Evolutionary conservation across 2,888 invertebrate genomes (phyloP), one percentile per base, ranked within the genome.

Genomic region (Saturnia japonica): DNA sequence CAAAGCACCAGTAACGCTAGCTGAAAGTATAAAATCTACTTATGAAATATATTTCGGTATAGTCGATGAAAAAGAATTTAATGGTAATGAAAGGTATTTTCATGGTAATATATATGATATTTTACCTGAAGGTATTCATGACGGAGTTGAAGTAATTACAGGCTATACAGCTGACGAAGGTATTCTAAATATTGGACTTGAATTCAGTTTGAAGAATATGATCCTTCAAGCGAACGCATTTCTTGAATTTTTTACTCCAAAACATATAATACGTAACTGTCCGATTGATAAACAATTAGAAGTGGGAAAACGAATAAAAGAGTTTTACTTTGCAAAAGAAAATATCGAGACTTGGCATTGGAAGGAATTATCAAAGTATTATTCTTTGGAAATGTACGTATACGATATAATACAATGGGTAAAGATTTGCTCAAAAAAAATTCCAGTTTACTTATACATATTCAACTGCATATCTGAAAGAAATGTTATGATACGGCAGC

Each of bases 91-190:
- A 70, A 78, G 78, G 67, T 88, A 84, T 75, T 87, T 81, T 73
- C 75, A 77, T n/a, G 84, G 82, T n/a, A 76, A 85, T 28, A 68
- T 82, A 1, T 70, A 75, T 43, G 88, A 95, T 51, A 82, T 84
- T 25, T 75, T 91, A 14, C 87, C 90, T 73, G 84, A 90, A 25
- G 95, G 95, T n/a, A 89, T 89, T n/a, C 88, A 95, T 51, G 80
- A 85, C 67, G 85, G 78, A n/a, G 91, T 96, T 0, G 96, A 97
- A 0, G 94, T 96, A 85, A 95, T 97, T 84, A 90, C 95, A 19
- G 97, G 97, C 11, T 85, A 95, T 4, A 96, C 95, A 25, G 93
- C 95, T 0, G 95, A 96, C 66, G 97, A 97, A 88, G 97, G 97
- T 22, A 22, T 83, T 0, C 60, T 83, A 45, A 60, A 54, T 6